Evolutionary conservation across 2,797 vertebrate species (phyloP), one percentile per base, ranked within the genome.

Genomic region (Sciaenops ocellatus): DNA sequence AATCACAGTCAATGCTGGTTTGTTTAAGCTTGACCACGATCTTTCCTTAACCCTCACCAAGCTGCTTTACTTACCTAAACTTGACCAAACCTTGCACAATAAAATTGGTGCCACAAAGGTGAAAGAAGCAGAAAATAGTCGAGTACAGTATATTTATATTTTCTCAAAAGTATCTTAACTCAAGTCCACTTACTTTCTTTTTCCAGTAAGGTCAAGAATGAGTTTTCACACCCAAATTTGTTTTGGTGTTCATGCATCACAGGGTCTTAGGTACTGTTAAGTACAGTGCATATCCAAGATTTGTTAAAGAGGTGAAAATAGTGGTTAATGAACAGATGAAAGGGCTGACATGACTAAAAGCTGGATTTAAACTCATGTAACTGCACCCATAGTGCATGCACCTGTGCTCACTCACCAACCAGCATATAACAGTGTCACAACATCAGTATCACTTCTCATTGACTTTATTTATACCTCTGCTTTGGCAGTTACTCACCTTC

Each of bases 401-500:
- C 78, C 78, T 78, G 64, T 54, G 34, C 66, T 69, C 55, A 63
- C 69, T 61, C 59, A 13, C 26, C 22, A 38, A 8, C 50, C 9
- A 55, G n/a, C 50, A 24, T 52, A 15, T 1, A 41, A 42, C 48
- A 55, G n/a, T 24, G 16, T 78, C 54, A 7, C 48, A 66, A 30
- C 73, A 62, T 66, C 44, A 65, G 47, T n/a, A 44, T 74, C 70
- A 79, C 71, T 70, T 78, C 57, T 47, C 17, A 20, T 75, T 62
- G 59, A n/a, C 65, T 84, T 65, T 51, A 67, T 75, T 80, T 38
- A 41, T 54, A 78, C 73, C 55, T 56, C 24, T 34, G 51, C 11
- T 66, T 78, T 42, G 56, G 56, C 62, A 65, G 59, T 75, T 70
- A 54, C 18, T 64, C 64, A 8, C 74, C 65, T 64, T 63, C 52